Conservation (phyloP, 2,797 vertebrate species). For the Ambastaia sidthimunki region DNA sequence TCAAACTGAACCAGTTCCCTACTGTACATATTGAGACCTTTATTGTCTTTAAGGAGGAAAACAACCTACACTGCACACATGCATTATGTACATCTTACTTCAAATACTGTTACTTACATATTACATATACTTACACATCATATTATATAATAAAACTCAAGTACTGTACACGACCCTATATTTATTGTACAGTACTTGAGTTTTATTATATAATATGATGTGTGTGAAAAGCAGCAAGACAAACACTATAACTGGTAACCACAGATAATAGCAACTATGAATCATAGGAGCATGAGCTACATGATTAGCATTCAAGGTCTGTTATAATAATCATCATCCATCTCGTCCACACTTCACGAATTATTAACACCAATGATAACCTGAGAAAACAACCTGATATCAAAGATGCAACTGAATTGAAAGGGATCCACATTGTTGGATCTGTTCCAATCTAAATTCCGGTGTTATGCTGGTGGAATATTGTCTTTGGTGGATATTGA, state of each 20-base stretch:
- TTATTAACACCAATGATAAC: slow-evolving; percentile 9
- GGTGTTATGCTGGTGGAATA: background rate
- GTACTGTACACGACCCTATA: no score
- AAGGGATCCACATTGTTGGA: background rate
- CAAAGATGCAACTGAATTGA: slow-evolving; percentile 4
- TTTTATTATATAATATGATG: no score
- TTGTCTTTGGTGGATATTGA: background rate
- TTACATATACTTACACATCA: no score
- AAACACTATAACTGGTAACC: no score
- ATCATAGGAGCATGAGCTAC: slow-evolving; percentile 4
- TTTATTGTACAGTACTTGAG: background rate
- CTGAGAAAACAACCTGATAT: slow-evolving; percentile 13
- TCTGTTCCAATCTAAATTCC: background rate
- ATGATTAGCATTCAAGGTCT: slow-evolving; percentile 35
- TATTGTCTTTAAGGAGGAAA: background rate
- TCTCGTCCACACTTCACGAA: slow-evolving; percentile 17
- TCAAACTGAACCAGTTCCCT: background rate
- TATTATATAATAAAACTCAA: no score
- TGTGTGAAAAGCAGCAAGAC: no score
- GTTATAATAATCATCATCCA: slow-evolving; percentile 21
- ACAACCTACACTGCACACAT: background rate
- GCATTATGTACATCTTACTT: background rate
- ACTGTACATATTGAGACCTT: background rate
- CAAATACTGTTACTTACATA: no score
- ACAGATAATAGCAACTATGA: slow-evolving; percentile 5